Evolutionary conservation across 1,140 invertebrate species (phyloP).

Genomic region (Harpegnathos saltator): DNA sequence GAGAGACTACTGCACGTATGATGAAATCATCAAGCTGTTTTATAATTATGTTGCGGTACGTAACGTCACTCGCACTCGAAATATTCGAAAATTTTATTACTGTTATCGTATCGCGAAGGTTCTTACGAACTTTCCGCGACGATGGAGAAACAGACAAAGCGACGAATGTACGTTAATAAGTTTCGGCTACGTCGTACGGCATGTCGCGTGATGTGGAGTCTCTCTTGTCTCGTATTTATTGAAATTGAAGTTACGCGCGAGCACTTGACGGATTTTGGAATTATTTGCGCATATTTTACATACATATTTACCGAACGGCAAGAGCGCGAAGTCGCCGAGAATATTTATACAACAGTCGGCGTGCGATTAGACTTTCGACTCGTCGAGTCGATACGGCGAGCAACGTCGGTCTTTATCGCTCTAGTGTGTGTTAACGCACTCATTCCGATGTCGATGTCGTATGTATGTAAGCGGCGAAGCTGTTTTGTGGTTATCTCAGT

Average conservation of each 20-base stretch:
- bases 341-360: slow-evolving; percentile 25
- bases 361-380: slow-evolving; percentile 49
- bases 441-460: slow-evolving; percentile 7
- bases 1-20: no score
- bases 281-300: not conserved
- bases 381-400: not conserved
- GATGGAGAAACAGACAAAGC: no score
- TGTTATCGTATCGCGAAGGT: not conserved
- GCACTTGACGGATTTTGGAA: no score
- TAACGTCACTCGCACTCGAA: not conserved
- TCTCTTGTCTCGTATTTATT: no score
- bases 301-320: slow-evolving; percentile 20
- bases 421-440: slow-evolving; percentile 16
- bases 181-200: no score
- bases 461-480: not conserved
- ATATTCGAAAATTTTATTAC: not conserved
- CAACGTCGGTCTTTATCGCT: slow-evolving; percentile 23
- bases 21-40: not conserved
- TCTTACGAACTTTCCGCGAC: no score
- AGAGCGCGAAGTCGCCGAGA: not conserved
- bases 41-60: not conserved
- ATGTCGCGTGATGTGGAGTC: no score
- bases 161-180: no score
- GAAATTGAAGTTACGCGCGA: not conserved
- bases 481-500: slow-evolving; percentile 36